Conservation (phyloP, 92 coral and sea anemone genomes). For the Anthopleura xanthogrammica region DNA sequence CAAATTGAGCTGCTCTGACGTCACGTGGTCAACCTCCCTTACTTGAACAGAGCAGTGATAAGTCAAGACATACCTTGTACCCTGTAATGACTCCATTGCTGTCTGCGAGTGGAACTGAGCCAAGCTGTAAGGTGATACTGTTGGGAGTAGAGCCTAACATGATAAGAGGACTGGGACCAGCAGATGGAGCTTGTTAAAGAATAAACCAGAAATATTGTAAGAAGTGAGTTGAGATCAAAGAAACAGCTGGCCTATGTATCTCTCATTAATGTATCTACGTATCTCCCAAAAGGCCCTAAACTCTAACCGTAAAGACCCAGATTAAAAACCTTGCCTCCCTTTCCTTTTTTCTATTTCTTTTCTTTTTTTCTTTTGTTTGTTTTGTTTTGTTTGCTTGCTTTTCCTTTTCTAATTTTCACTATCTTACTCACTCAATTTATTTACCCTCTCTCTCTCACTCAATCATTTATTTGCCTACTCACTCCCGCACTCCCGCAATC, state of each 20-base stretch:
- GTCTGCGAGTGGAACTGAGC: constrained; percentile 21
- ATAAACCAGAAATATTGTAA: background rate
- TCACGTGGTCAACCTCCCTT: no score
- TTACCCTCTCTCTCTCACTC: no score
- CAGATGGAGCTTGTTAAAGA: constrained; percentile 20
- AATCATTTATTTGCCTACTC: no score
- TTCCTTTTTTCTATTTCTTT: no score
- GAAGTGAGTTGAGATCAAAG: background rate
- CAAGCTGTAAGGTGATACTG: background rate
- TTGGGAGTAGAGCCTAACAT: background rate
- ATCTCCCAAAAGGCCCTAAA: no score
- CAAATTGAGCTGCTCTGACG: no score
- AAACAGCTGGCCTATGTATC: no score
- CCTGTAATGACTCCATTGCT: constrained; percentile 22
- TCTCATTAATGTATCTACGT: no score
- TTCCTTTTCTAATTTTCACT: background rate
- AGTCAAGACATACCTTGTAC: constrained; percentile 17
- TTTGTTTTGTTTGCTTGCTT: background rate
- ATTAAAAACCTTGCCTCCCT: no score
- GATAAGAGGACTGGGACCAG: constrained; percentile 24
- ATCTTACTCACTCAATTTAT: no score
- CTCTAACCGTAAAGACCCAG: no score
- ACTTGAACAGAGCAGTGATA: background rate
- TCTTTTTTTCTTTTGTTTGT: background rate
- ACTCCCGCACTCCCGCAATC: no score